Conservation (phyloP, 2,797 vertebrate species). For the Pseudochromis fuscus region DNA sequence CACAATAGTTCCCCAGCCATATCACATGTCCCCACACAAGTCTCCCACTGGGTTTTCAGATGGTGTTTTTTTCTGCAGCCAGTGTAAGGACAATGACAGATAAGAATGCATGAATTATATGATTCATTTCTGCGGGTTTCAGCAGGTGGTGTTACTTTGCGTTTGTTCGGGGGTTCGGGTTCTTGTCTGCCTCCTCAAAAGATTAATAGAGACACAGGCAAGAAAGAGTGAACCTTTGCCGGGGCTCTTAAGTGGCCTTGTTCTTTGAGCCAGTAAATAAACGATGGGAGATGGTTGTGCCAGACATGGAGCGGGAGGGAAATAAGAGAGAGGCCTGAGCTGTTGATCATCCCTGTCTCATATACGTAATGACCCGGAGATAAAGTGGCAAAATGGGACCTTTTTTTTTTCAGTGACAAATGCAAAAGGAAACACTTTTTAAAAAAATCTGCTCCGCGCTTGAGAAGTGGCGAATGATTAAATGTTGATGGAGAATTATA, state of each 20-base stretch:
- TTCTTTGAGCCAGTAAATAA: conserved; percentile 75
- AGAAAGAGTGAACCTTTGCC: conserved; percentile 68
- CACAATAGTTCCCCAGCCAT: conserved; percentile 41
- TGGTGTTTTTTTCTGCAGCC: conserved; percentile 59
- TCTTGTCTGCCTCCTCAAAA: conserved; percentile 68
- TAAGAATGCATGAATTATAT: conserved; percentile 73
- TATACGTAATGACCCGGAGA: conserved; percentile 89
- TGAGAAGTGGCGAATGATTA: conserved; percentile 87
- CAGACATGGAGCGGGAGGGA: conserved; percentile 74
- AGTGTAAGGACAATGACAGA: conserved; percentile 69
- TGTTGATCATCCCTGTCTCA: conserved; percentile 82
- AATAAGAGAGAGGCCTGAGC: conserved; percentile 79
- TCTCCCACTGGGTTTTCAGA: conserved; percentile 70
- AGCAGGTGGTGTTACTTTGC: conserved; percentile 72
- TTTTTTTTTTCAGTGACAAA: conserved; percentile 83
- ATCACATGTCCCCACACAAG: conserved; percentile 67
- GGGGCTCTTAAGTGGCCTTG: conserved; percentile 79
- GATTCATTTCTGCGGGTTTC: conserved; percentile 76
- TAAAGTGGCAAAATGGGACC: conserved; percentile 87
- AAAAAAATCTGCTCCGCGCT: conserved; percentile 82
- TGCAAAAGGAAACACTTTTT: conserved; percentile 81
- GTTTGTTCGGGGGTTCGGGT: conserved; percentile 69
- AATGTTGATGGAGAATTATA: conserved; percentile 87
- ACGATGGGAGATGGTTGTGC: conserved; percentile 79
- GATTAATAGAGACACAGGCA: conserved; percentile 79